Evolutionary conservation across 2,888 invertebrate species (phyloP).

Genomic region (Polymixis flavicincta): DNA sequence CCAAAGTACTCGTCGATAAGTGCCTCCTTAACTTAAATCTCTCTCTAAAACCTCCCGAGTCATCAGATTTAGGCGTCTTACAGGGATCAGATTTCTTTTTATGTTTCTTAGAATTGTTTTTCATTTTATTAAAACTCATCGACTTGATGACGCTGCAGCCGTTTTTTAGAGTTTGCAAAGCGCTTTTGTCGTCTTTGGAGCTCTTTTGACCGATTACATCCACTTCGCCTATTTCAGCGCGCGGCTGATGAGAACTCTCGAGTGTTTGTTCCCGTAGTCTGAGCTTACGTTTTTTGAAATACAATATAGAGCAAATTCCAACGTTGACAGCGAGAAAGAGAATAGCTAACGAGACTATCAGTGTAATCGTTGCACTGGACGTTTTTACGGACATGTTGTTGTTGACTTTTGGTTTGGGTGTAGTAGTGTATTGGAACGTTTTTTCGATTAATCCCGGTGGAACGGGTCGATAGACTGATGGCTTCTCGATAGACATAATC

Average conservation of each 20-base stretch:
- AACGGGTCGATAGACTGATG: slow-evolving; percentile 77
- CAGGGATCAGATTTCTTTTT: slow-evolving; percentile 89
- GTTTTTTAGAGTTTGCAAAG: slow-evolving; percentile 86
- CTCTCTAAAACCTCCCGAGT: slow-evolving; percentile 90
- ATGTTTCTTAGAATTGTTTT: slow-evolving; percentile 87
- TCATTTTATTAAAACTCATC: slow-evolving; percentile 88
- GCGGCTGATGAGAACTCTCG: slow-evolving; percentile 85
- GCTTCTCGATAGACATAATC: slow-evolving; percentile 85
- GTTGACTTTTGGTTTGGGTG: slow-evolving; percentile 74
- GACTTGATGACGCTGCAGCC: slow-evolving; percentile 91
- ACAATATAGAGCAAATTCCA: slow-evolving; percentile 92
- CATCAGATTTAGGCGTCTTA: slow-evolving; percentile 90
- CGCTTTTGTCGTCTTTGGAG: slow-evolving; percentile 85
- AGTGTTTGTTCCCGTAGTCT: slow-evolving; percentile 87
- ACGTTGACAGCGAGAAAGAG: slow-evolving; percentile 94
- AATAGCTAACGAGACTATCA: slow-evolving; percentile 92
- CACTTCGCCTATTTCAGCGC: slow-evolving; percentile 88
- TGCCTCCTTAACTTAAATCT: slow-evolving; percentile 93
- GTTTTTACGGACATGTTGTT: slow-evolving; percentile 85
- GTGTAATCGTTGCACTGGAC: slow-evolving; percentile 91
- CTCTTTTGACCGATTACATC: slow-evolving; percentile 87
- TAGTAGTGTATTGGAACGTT: slow-evolving; percentile 71
- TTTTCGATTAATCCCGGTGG: slow-evolving; percentile 82
- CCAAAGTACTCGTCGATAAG: slow-evolving; percentile 95
- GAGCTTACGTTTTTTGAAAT: slow-evolving; percentile 92